Base-by-base conservation (phyloP, 2,797 vertebrate genomes). In the Danio aesculapii region DNA sequence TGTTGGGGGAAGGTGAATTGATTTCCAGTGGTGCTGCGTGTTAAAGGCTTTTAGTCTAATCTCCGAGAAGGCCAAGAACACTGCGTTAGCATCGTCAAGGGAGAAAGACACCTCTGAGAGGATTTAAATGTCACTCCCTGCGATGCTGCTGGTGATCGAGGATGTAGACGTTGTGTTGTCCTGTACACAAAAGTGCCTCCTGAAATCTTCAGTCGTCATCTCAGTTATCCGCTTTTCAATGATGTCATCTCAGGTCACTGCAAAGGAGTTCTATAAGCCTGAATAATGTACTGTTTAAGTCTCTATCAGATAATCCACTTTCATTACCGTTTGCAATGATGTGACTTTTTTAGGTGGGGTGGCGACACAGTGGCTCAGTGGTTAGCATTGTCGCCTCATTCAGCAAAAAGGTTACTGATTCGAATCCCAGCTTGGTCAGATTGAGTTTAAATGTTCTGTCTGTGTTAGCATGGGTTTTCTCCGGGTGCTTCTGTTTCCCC, bases 41-140 rank as follows among this genome's bases (percentile, higher is more conserved):
- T 66, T 64, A 80, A 80, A 81, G 61, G 61, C 69, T 73, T 81
- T 74, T 66, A 73, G 59, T 74, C n/a, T 57, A 81, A 81, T 74
- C 78, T 79, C 30, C 6, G 52, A 57, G 43, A 68, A 61, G 8
- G 8, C 67, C 0, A 41, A 66, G 78, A 80, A 66, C 50, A 79
- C 39, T 13, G 67, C 6, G 30, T 71, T 62, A 41, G 50, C 47
- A 55, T 82, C 76, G 39, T 82, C 73, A 71, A 41, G 58, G 67
- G 64, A 62, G 62, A 44, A 43, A 66, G 50, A 55, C 41, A 44
- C 57, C 71, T 79, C 17, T 64, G 53, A 41, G 17, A 64, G 52
- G 49, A 64, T 73, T 71, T 44, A 62, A 62, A 62, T 17, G 8
- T 14, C 14, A 6, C 63, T 68, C 8, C 7, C 46, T 59, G 55